phyloP scores from a whole-genome alignment of 2,888 invertebrate species.

The Spilosoma lubricipeda region DNA sequence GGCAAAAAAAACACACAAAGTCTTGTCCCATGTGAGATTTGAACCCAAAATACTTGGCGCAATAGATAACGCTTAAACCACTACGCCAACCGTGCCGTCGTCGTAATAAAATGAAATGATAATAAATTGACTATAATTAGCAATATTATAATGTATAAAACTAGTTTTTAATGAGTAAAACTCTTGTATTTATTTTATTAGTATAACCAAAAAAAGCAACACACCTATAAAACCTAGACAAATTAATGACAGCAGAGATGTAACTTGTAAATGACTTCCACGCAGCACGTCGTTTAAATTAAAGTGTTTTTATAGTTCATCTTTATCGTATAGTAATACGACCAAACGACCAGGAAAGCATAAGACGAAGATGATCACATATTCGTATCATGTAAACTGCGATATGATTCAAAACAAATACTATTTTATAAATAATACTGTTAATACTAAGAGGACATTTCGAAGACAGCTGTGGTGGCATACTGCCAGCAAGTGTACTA shows the following conservation, averaged over 20 bases:
- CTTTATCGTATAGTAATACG: neutral
- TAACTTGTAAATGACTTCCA: neutral
- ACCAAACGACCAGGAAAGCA: conserved; percentile 19
- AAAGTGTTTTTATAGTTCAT: neutral
- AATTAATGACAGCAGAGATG: neutral
- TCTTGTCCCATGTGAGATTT: too few relatives aligned
- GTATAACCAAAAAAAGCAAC: neutral
- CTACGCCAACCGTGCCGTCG: too few relatives aligned
- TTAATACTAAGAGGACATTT: conserved; percentile 70
- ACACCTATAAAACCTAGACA: neutral
- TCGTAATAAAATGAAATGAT: too few relatives aligned
- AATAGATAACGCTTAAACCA: too few relatives aligned
- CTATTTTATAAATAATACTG: conserved; percentile 79
- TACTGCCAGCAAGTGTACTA: conserved; percentile 68
- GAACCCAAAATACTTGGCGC: too few relatives aligned
- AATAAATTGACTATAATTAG: neutral
- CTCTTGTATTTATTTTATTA: neutral
- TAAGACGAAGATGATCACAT: conserved; percentile 35
- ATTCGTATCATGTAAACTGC: conserved; percentile 62
- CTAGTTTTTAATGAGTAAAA: neutral
- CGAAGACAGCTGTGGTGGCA: conserved; percentile 77
- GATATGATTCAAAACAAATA: conserved; percentile 81
- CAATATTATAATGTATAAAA: too few relatives aligned
- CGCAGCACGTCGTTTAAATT: neutral
- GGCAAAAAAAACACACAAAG: too few relatives aligned